phyloP scores from a whole-genome alignment of 2,888 invertebrate genomes.

The Melanotus villosus region DNA sequence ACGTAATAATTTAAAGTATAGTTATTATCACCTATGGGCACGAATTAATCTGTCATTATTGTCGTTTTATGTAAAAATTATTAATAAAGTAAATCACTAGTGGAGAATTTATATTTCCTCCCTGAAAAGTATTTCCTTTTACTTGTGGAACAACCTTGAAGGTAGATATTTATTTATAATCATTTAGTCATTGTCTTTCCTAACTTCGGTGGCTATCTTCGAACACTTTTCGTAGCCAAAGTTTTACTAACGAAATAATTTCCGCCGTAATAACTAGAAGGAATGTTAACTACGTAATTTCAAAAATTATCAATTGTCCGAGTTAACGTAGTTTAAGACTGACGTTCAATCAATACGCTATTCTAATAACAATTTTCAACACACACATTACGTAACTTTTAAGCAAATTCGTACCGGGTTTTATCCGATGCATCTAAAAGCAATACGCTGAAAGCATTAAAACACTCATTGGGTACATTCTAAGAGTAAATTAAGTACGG shows the following conservation, averaged over 20 bases:
- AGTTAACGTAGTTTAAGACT: not conserved
- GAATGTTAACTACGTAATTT: conserved; percentile 20
- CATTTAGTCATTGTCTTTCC: too few species aligned
- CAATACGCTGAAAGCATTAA: conserved; percentile 16
- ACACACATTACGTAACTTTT: conserved; percentile 3
- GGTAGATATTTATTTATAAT: too few species aligned
- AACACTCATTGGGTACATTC: conserved; percentile 20
- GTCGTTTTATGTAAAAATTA: not conserved
- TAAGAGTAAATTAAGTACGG: conserved; percentile 38
- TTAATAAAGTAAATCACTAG: not conserved
- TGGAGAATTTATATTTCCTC: not conserved
- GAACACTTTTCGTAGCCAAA: too few species aligned
- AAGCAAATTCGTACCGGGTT: conserved; percentile 22
- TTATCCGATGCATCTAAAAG: conserved; percentile 21
- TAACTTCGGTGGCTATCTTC: too few species aligned
- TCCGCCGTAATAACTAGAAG: not conserved
- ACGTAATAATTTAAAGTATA: too few species aligned
- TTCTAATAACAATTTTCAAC: conserved; percentile 22
- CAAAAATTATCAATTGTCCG: conserved; percentile 21
- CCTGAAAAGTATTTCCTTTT: not conserved
- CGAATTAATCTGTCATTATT: not conserved
- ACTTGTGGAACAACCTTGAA: not conserved
- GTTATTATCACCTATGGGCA: conserved; percentile 7
- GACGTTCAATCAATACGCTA: conserved; percentile 23
- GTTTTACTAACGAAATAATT: conserved; percentile 7